Base-by-base conservation (phyloP, 23 tunicate species). In the Oikopleura dioica region DNA sequence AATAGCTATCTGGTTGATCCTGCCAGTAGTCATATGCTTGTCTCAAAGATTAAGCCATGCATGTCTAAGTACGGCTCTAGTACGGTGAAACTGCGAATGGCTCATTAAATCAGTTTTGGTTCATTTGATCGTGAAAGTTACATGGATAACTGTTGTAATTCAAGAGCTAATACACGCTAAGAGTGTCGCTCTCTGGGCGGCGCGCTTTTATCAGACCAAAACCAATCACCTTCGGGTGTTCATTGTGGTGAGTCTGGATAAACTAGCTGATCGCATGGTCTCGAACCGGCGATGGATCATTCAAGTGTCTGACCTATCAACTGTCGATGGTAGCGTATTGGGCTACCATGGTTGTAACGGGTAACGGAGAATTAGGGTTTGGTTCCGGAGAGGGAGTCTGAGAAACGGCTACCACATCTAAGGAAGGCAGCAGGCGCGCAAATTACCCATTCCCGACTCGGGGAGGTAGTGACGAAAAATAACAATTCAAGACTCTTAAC, bases 361-460 rank as follows among this genome's bases (percentile, higher is more conserved):
- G 81, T 82, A 78, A 82, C 81, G 78, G 81, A 75, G 81, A 82
- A 82, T 82, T 78, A 79, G 85, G 81, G 85, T 79, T 79, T 50
- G 81, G 68, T 81, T 77, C 83, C 83, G 80, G 84, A 81, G 78
- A 76, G 78, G 78, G 68, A 78, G 80, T 78, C 81, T 79, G 79
- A 77, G 79, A 79, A 79, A 79, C 86, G 83, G 86, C 86, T 83
- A 82, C 83, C 86, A 83, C 82, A 76, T 83, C 79, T 79, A 83
- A 83, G 86, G 86, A 81, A 83, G 86, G 86, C 82, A 83, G 82
- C 86, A 83, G 82, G 81, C 85, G 82, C 83, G 86, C 79, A 75
- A 83, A 79, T 83, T 83, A 83, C 79, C 86, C 86, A 83, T 76
- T 83, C 68, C 86, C 84, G 79, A 79, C 82, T 26, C 79, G 84